phyloP scores from a whole-genome alignment of 2,797 vertebrate genomes.

The Nothura maculosa region DNA sequence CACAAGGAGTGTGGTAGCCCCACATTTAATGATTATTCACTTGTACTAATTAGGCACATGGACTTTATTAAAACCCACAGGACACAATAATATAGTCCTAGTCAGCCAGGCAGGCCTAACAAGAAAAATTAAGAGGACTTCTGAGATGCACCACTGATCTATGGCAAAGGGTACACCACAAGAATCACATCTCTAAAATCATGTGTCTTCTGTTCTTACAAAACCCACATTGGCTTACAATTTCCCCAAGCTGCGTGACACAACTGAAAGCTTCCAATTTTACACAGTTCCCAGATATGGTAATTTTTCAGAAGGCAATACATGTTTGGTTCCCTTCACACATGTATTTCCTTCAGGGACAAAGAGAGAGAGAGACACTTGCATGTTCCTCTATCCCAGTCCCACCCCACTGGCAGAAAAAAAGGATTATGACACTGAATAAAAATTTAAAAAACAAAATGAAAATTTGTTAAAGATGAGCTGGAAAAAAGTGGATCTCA shows the following conservation, averaged over 20 bases:
- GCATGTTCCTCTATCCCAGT: not conserved
- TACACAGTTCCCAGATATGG: not conserved
- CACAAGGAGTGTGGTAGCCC: not conserved
- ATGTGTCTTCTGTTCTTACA: not conserved
- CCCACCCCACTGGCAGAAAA: not conserved
- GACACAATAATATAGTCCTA: not conserved
- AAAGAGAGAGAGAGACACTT: not conserved
- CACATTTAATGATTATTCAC: not conserved
- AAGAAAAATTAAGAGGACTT: not conserved
- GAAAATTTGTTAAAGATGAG: not conserved
- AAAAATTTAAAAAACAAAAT: not conserved
- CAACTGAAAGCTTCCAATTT: not conserved
- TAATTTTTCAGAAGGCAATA: not conserved
- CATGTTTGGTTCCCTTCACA: not conserved
- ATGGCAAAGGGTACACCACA: not conserved
- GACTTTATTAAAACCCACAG: conserved; percentile 15
- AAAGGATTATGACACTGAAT: not conserved
- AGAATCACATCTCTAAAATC: not conserved
- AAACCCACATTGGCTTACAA: not conserved
- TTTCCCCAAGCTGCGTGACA: not conserved
- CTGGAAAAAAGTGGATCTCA: not conserved
- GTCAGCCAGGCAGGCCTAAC: conserved; percentile 20
- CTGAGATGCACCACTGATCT: not conserved
- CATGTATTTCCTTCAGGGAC: not conserved
- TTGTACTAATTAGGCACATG: conserved; percentile 2